Conservation (phyloP, 2,888 invertebrate species). For the Griposia aprilina region DNA sequence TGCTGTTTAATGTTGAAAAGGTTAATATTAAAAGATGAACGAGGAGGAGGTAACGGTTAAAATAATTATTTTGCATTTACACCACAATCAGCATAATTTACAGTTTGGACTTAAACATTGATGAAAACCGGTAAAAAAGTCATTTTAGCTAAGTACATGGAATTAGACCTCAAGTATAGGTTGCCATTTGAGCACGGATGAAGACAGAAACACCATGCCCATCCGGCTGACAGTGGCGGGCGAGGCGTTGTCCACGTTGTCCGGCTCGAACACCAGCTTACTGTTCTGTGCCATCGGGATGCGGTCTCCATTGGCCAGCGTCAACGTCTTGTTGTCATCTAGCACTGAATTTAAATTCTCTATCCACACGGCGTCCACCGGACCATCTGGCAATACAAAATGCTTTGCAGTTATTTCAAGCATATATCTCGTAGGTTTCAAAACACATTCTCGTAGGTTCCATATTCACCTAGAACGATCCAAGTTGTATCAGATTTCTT, state of each 20-base stretch:
- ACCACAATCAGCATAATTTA: background rate
- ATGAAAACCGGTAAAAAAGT: background rate
- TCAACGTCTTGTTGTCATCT: slow-evolving; percentile 97
- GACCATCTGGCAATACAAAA: slow-evolving; percentile 91
- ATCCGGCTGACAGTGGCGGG: slow-evolving; percentile 97
- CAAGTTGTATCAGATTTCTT: slow-evolving; percentile 93
- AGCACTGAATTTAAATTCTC: slow-evolving; percentile 97
- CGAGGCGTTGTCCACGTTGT: slow-evolving; percentile 97
- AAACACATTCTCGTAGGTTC: no score
- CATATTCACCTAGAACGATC: slow-evolving; percentile 88
- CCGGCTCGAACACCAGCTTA: slow-evolving; percentile 97
- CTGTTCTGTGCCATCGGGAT: slow-evolving; percentile 96
- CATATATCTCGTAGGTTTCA: background rate
- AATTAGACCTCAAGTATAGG: slow-evolving; percentile 93
- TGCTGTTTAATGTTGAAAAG: slow-evolving; percentile 79
- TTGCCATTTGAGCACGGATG: slow-evolving; percentile 95
- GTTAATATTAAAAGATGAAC: background rate
- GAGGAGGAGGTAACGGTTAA: background rate
- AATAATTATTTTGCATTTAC: background rate
- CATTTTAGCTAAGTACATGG: background rate
- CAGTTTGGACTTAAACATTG: background rate
- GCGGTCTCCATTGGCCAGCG: slow-evolving; percentile 97
- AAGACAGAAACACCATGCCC: slow-evolving; percentile 97
- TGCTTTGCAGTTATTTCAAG: background rate
- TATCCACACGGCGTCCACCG: slow-evolving; percentile 98